phyloP scores from a whole-genome alignment of 2,113 vertebrate species.

The Corydoras maculifer region DNA sequence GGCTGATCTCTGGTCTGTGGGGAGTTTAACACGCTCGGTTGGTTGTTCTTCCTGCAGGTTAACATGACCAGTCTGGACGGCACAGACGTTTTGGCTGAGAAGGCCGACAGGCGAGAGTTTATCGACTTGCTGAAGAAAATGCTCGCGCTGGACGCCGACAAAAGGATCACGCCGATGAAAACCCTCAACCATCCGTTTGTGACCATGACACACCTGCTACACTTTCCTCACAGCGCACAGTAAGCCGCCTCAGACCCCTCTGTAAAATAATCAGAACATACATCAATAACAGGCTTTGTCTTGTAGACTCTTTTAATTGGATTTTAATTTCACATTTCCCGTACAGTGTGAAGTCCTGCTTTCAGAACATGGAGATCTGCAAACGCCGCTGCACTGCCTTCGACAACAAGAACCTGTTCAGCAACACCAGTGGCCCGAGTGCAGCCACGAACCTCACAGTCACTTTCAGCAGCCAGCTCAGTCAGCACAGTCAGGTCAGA shows the following conservation, averaged over 20 bases:
- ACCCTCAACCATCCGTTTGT: constrained; percentile 94
- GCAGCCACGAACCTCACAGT: constrained; percentile 93
- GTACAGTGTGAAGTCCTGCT: constrained; percentile 91
- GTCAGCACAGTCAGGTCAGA: constrained; percentile 87
- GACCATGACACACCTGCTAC: constrained; percentile 92
- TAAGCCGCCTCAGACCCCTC: constrained; percentile 55
- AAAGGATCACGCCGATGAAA: constrained; percentile 93
- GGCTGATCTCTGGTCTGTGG: too few relatives aligned
- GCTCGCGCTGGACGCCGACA: constrained; percentile 96
- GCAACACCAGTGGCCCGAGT: constrained; percentile 77
- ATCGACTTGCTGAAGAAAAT: constrained; percentile 98
- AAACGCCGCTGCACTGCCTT: constrained; percentile 90
- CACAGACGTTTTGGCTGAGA: constrained; percentile 94
- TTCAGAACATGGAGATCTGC: constrained; percentile 99
- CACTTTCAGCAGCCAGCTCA: constrained; percentile 96
- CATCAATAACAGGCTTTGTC: too few relatives aligned
- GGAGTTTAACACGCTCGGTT: not conserved
- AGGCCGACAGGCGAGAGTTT: constrained; percentile 92
- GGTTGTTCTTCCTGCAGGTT: constrained; percentile 66
- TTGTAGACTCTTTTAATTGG: too few relatives aligned
- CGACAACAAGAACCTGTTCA: constrained; percentile 89
- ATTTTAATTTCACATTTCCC: constrained; percentile 12
- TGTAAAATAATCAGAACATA: too few relatives aligned
- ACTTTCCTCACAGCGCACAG: constrained; percentile 98
- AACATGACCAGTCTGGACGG: constrained; percentile 97